These are phyloP conservation scores for Nettapus auritus DNA, from an alignment of 2,113 vertebrate genomes.

Conservation along the genomic window DNA sequence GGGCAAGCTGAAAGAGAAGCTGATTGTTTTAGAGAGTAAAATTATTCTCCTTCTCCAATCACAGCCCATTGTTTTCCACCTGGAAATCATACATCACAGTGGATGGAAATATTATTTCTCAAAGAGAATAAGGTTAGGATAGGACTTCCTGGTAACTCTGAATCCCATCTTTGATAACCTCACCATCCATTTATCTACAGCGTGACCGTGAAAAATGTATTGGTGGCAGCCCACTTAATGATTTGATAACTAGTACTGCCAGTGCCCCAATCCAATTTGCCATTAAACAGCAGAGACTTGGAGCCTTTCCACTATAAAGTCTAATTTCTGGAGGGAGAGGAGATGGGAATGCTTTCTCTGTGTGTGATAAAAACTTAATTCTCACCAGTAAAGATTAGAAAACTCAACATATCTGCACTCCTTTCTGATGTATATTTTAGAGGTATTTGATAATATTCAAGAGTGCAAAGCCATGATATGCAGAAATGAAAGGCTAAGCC, in stretches of 20 bases:
- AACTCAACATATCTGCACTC: not conserved
- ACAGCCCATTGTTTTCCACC: not conserved
- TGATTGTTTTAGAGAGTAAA: not conserved
- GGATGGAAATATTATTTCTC: not conserved
- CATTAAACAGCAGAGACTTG: constrained; percentile 52
- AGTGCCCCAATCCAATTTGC: constrained; percentile 50
- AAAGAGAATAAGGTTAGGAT: not conserved
- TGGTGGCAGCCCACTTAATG: constrained; percentile 51
- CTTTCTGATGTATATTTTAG: constrained; percentile 26
- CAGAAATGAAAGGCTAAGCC: not conserved
- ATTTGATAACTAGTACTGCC: constrained; percentile 57
- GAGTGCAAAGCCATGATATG: not conserved
- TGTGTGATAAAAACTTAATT: constrained; percentile 44
- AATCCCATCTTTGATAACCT: not conserved
- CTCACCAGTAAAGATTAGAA: constrained; percentile 41
- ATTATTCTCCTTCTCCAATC: not conserved
- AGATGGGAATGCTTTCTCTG: constrained; percentile 40
- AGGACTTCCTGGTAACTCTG: not conserved
- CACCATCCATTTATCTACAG: constrained; percentile 50
- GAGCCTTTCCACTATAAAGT: constrained; percentile 34
- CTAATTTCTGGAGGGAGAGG: constrained; percentile 47
- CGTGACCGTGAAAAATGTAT: constrained; percentile 42
- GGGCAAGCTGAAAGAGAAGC: not conserved
- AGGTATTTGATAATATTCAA: not conserved
- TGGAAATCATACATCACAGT: not conserved